phyloP scores from a whole-genome alignment of 53 echinoderm and acorn worm genomes.

The Echinometra lucunter region DNA sequence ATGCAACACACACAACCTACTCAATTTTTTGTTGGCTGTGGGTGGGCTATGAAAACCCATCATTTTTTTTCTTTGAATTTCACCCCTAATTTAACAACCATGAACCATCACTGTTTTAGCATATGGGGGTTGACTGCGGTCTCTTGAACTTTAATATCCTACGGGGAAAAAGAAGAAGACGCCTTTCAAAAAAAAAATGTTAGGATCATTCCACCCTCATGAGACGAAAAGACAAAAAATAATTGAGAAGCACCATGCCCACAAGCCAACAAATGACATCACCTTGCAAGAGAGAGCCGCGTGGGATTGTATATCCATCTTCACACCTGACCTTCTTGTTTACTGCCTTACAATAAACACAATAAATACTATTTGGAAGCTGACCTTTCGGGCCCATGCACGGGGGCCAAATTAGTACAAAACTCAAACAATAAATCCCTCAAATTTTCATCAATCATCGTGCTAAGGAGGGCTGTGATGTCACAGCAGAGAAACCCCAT shows the following conservation, averaged over 20 bases:
- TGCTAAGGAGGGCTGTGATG: conserved; percentile 41
- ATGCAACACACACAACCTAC: background rate
- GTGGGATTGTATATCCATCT: conserved; percentile 32
- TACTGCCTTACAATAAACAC: conserved; percentile 59
- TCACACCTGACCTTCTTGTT: conserved; percentile 61
- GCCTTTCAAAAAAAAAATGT: background rate
- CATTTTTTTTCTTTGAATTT: background rate
- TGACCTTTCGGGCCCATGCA: conserved; percentile 15
- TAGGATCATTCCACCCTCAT: background rate
- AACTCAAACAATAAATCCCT: conserved; percentile 44
- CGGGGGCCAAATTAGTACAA: conserved; percentile 58
- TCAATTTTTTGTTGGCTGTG: background rate
- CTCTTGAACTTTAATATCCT: background rate
- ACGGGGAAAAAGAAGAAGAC: background rate
- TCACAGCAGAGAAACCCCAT: background rate
- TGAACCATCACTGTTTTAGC: background rate
- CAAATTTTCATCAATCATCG: conserved; percentile 60
- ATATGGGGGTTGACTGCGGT: background rate
- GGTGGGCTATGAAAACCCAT: background rate
- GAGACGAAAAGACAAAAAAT: background rate
- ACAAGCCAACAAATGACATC: background rate
- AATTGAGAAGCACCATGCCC: background rate
- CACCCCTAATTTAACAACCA: background rate
- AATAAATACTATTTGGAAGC: conserved; percentile 35
- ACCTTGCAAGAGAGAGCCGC: background rate